phyloP scores from a whole-genome alignment of 2,797 vertebrate genomes.

The Ceyx erithaca region DNA sequence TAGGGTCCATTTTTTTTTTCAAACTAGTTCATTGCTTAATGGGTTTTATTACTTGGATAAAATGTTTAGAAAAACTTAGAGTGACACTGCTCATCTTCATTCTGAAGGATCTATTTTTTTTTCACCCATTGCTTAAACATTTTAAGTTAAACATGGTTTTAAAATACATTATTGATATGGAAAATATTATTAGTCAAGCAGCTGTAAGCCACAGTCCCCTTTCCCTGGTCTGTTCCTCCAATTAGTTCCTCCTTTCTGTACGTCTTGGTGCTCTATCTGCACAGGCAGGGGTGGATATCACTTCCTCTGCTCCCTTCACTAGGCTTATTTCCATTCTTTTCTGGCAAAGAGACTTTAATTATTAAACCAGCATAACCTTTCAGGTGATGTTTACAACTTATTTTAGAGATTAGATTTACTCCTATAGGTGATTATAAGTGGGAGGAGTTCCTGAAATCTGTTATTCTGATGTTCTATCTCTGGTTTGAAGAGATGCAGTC shows the following conservation, averaged over 20 bases:
- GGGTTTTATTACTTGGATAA: background rate
- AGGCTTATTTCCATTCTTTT: background rate
- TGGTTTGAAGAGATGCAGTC: background rate
- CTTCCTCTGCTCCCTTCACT: background rate
- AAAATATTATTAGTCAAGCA: background rate
- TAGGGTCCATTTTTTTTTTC: background rate
- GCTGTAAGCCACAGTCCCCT: background rate
- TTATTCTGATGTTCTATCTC: background rate
- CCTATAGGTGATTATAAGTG: fast-evolving
- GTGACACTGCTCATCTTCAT: background rate
- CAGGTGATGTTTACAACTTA: background rate
- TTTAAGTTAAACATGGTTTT: background rate
- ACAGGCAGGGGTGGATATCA: background rate
- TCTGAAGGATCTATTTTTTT: background rate
- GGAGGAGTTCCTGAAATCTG: background rate
- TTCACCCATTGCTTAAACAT: background rate
- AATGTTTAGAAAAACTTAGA: background rate
- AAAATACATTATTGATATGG: background rate
- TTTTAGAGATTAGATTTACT: background rate
- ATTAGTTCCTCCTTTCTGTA: background rate
- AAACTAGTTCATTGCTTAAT: background rate
- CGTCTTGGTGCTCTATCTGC: background rate
- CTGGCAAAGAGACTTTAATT: background rate
- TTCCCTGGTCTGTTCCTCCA: background rate
- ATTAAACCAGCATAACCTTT: background rate